These are phyloP conservation scores for Microtus ochrogaster DNA, from an alignment of 2,113 vertebrate species.

Conservation along the genomic window DNA sequence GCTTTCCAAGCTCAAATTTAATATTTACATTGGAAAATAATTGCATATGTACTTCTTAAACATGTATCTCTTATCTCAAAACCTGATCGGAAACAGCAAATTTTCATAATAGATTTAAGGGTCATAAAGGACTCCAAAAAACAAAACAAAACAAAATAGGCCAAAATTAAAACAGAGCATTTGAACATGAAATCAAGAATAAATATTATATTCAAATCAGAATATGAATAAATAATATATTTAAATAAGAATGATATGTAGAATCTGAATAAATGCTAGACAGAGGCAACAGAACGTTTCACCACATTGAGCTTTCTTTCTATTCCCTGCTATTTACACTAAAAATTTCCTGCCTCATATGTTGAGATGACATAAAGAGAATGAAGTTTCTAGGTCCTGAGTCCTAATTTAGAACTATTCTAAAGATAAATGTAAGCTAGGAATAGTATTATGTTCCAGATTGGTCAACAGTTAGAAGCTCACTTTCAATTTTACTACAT, in stretches of 20 bases:
- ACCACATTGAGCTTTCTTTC: neutral
- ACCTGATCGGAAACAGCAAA: neutral
- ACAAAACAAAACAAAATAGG: neutral
- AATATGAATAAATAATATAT: neutral
- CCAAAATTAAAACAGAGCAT: neutral
- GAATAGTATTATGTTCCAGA: neutral
- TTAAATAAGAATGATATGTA: neutral
- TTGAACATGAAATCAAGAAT: neutral
- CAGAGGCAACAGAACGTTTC: rapidly evolving
- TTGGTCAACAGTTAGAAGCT: neutral
- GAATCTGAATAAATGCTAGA: neutral
- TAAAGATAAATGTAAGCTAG: neutral
- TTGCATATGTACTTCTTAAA: neutral
- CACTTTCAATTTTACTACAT: neutral
- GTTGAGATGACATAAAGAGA: neutral
- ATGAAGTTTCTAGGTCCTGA: neutral
- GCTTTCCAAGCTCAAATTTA: neutral
- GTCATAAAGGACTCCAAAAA: neutral
- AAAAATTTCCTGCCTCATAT: neutral
- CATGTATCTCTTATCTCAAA: neutral
- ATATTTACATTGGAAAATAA: neutral
- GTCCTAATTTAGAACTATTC: neutral
- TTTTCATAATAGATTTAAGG: neutral
- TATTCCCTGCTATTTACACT: neutral
- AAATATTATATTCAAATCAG: neutral